phyloP scores from a whole-genome alignment of 2,797 vertebrate genomes.

The Sylvia borin region DNA sequence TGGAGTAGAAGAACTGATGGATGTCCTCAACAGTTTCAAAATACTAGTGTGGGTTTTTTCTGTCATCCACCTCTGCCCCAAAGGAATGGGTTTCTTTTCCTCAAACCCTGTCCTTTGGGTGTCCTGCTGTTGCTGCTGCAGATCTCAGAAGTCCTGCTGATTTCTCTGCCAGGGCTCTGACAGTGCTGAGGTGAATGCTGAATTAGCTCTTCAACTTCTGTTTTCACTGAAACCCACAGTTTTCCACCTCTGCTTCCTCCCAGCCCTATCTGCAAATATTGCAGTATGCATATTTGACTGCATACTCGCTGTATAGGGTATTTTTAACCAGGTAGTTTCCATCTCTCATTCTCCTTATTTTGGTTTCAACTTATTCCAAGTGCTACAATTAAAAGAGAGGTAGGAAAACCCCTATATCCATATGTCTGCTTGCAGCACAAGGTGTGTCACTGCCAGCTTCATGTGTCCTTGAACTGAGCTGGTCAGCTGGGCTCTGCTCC shows the following conservation, averaged over 20 bases:
- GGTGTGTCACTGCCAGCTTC: background rate
- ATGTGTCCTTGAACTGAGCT: background rate
- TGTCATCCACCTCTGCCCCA: background rate
- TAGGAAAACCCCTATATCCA: background rate
- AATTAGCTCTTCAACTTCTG: background rate
- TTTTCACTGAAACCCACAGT: background rate
- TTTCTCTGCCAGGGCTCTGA: background rate
- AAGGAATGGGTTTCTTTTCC: background rate
- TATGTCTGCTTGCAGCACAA: background rate
- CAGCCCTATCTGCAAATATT: background rate
- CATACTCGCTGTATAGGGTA: background rate
- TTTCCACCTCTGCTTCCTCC: background rate
- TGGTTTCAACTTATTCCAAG: background rate
- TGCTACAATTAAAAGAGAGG: background rate
- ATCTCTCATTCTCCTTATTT: background rate
- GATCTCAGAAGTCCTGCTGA: background rate
- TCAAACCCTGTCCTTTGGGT: background rate
- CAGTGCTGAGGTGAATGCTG: background rate
- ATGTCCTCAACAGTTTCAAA: background rate
- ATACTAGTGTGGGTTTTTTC: rapidly evolving
- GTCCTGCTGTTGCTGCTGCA: background rate
- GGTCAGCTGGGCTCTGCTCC: background rate
- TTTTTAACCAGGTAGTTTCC: background rate
- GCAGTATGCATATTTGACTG: background rate
- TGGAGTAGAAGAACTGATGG: background rate